These are phyloP conservation scores for Ictalurus furcatus DNA, from an alignment of 2,113 vertebrate species.

Conservation along the genomic window DNA sequence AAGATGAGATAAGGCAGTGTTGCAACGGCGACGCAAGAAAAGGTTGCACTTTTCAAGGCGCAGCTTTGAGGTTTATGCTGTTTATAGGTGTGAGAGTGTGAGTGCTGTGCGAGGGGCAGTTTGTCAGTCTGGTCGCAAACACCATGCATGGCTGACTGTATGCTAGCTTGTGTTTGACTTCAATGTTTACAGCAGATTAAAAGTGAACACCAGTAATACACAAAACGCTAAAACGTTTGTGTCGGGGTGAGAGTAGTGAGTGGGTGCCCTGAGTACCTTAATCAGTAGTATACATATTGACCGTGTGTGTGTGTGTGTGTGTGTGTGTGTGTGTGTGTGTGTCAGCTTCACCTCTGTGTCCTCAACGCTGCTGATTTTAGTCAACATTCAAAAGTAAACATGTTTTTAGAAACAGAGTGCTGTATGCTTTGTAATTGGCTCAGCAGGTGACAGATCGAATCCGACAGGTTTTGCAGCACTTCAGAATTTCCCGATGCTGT, in stretches of 20 bases:
- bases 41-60: neutral
- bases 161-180: constrained; percentile 38
- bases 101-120: constrained; percentile 34
- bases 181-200: constrained; percentile 29
- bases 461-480: constrained; percentile 61
- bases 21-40: constrained; percentile 2
- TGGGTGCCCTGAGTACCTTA: constrained; percentile 34
- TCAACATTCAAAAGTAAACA: constrained; percentile 44
- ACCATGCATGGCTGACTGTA: constrained; percentile 26
- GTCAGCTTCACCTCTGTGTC: constrained; percentile 22
- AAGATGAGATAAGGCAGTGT: neutral
- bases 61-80: constrained; percentile 19
- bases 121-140: constrained; percentile 35
- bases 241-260: neutral
- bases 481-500: constrained; percentile 44
- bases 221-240: neutral
- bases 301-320: constrained; percentile 19
- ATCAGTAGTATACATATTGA: constrained; percentile 45
- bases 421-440: constrained; percentile 48
- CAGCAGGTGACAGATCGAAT: constrained; percentile 55
- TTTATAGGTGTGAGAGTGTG: neutral
- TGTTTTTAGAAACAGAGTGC: constrained; percentile 59
- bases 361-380: constrained; percentile 17
- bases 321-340: constrained; percentile 8
- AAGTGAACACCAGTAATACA: neutral